A percentile compares a stretch with the other conserved stretches of the same genome.
Conservation (phyloP, 2,113 vertebrate genomes). For the Python bivittatus region DNA sequence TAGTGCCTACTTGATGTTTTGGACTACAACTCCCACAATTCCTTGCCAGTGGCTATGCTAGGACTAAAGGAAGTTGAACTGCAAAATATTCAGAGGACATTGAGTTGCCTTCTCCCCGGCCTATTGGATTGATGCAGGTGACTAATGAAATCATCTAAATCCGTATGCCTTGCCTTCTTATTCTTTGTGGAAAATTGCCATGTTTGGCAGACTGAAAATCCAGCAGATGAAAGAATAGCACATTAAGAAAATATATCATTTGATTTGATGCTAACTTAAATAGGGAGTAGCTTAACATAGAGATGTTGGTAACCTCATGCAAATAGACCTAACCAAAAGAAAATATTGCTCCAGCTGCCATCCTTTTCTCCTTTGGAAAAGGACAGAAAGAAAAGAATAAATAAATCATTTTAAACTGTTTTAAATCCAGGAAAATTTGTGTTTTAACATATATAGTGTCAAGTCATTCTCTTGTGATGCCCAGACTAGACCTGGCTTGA, state of each 20-base stretch:
- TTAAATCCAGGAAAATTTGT: not conserved
- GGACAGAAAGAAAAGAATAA: not conserved
- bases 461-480: not conserved
- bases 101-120: not conserved
- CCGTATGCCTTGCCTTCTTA: not conserved
- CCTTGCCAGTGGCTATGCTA: not conserved
- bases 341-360: not conserved
- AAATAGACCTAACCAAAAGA: not conserved
- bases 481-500: not conserved
- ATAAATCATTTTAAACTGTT: not conserved
- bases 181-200: not conserved
- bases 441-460: not conserved
- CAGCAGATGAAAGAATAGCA: not conserved
- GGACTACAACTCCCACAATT: not conserved
- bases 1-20: not conserved
- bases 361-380: not conserved
- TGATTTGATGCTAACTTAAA: not conserved
- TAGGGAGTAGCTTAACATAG: not conserved
- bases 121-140: not conserved
- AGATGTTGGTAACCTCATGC: slow-evolving; percentile 1
- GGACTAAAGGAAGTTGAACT: not conserved
- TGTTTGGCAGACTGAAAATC: not conserved
- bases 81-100: not conserved
- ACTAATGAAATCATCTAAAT: not conserved
- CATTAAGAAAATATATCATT: not conserved